Evolutionary conservation across 2,888 invertebrate species (phyloP).

Genomic region (Phalangium opilio): DNA sequence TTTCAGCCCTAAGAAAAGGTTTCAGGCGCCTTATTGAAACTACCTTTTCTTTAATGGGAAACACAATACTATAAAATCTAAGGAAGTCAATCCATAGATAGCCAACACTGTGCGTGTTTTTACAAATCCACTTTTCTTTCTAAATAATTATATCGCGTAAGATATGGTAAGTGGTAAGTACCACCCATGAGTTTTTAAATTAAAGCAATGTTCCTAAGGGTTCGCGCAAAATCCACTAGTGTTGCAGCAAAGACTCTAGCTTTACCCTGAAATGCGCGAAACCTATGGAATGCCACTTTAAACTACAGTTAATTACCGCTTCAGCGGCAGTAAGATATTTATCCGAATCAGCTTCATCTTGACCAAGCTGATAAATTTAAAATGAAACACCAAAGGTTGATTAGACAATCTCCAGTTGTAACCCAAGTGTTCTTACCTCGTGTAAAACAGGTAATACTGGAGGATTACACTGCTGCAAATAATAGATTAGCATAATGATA

Average conservation of each 20-base stretch:
- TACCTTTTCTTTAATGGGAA: slow-evolving; percentile 11
- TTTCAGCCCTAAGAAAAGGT: slow-evolving; percentile 23
- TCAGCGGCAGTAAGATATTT: background rate
- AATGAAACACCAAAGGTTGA: too few relatives aligned
- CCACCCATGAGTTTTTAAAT: too few relatives aligned
- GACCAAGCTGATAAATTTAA: too few relatives aligned
- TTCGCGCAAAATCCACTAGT: too few relatives aligned
- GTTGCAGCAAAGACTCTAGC: background rate
- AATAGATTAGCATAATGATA: slow-evolving; percentile 37
- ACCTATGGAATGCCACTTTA: too few relatives aligned
- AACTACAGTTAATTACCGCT: too few relatives aligned
- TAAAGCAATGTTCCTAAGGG: too few relatives aligned
- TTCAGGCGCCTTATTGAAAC: slow-evolving; percentile 16
- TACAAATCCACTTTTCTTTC: slow-evolving; percentile 23
- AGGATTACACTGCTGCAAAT: slow-evolving; percentile 32
- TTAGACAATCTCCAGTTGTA: too few relatives aligned
- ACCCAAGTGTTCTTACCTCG: slow-evolving; percentile 24
- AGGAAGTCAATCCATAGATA: slow-evolving; percentile 31
- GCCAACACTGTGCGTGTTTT: slow-evolving; percentile 25
- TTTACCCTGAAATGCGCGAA: too few relatives aligned
- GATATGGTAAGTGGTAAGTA: too few relatives aligned
- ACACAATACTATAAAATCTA: slow-evolving; percentile 26
- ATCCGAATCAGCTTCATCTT: slow-evolving; percentile 4
- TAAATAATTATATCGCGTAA: too few relatives aligned
- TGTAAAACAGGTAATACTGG: slow-evolving; percentile 36